Conservation (phyloP, 2,888 invertebrate species). For the Leptopilina myrica region DNA sequence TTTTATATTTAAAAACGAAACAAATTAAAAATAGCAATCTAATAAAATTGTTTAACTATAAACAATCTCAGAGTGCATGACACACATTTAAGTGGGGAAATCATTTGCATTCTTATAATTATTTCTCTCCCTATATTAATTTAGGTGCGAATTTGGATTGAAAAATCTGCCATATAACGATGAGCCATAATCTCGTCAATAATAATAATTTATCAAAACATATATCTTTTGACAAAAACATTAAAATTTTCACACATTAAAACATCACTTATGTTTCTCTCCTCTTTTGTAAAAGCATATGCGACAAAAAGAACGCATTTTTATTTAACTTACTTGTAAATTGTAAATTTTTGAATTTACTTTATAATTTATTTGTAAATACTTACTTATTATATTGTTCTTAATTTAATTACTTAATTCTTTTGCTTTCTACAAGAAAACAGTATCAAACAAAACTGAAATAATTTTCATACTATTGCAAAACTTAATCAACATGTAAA, state of each 20-base stretch:
- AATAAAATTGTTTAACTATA: not conserved
- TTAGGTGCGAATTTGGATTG: not conserved
- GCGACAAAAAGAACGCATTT: no score
- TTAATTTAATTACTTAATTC: no score
- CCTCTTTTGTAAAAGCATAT: not conserved
- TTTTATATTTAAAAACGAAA: no score
- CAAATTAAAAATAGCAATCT: not conserved
- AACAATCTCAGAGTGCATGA: slow-evolving; percentile 18
- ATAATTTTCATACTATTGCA: no score
- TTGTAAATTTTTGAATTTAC: no score
- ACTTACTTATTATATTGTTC: no score
- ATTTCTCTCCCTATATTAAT: no score
- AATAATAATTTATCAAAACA: not conserved
- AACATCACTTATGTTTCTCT: not conserved
- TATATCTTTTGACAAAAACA: slow-evolving; percentile 6
- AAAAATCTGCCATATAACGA: not conserved
- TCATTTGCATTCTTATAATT: not conserved
- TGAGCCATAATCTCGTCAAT: not conserved
- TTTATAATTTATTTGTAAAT: no score
- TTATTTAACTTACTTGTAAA: no score
- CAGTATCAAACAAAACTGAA: no score
- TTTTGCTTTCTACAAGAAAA: no score
- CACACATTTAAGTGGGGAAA: not conserved
- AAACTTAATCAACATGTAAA: not conserved
- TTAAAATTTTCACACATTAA: not conserved